These are phyloP conservation scores for Planococcus citri DNA, from an alignment of 1,140 invertebrate genomes.

Conservation along the genomic window DNA sequence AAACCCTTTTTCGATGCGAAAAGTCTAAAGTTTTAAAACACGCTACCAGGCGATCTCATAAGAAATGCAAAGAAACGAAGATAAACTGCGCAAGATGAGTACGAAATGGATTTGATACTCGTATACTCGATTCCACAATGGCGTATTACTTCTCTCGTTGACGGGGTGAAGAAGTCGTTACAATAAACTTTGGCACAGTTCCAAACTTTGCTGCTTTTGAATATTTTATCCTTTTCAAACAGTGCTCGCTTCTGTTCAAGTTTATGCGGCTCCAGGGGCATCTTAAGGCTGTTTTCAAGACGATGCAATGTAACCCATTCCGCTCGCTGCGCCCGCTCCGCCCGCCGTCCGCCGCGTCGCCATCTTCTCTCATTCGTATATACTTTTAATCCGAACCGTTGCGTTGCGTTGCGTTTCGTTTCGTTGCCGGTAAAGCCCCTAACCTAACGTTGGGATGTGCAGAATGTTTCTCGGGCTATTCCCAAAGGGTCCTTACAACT, in stretches of 20 bases:
- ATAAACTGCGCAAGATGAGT: neutral
- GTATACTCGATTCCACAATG: slow-evolving; percentile 17
- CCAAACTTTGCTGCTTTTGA: slow-evolving; percentile 17
- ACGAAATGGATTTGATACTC: slow-evolving; percentile 1
- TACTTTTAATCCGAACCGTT: slow-evolving; percentile 19
- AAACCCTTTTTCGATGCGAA: no score
- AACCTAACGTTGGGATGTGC: neutral
- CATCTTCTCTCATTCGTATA: neutral
- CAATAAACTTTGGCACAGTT: slow-evolving; percentile 18
- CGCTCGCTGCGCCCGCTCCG: neutral
- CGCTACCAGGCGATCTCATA: neutral
- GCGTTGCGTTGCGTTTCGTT: no score
- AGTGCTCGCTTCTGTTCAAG: slow-evolving; percentile 16
- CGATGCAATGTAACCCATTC: slow-evolving; percentile 10
- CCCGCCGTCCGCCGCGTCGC: neutral
- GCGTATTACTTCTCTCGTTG: slow-evolving; percentile 19
- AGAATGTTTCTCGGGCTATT: neutral
- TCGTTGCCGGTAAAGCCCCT: neutral
- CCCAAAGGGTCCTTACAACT: slow-evolving; percentile 9
- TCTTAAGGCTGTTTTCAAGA: slow-evolving; percentile 20
- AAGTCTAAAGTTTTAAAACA: no score
- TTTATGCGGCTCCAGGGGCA: slow-evolving; percentile 16
- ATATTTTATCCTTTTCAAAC: slow-evolving; percentile 17
- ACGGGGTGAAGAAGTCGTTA: slow-evolving; percentile 18
- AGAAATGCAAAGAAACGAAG: slow-evolving; percentile 7